Percentiles rank a stretch among this genome's conserved stretches.
These are phyloP conservation scores for Dicycla oo DNA, from an alignment of 2,888 invertebrate species.

Conservation along the genomic window DNA sequence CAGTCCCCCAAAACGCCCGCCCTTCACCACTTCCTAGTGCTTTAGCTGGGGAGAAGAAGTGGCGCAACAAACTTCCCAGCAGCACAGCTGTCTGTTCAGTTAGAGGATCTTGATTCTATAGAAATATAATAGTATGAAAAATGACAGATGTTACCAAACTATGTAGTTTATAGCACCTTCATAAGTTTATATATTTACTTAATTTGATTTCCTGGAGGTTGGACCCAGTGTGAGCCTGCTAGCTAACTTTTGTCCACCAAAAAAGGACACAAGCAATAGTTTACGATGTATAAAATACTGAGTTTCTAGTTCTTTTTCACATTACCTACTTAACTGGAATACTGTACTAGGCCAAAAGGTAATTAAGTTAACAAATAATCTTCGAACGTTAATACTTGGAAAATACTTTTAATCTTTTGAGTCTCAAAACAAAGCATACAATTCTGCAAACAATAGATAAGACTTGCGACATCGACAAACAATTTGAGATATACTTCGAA, in stretches of 20 bases:
- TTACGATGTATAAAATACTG: background rate
- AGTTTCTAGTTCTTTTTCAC: background rate
- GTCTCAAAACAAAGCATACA: constrained; percentile 25
- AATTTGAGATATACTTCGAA: constrained; percentile 36
- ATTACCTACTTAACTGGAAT: background rate
- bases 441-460: constrained; percentile 46
- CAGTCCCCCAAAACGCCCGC: too few relatives aligned
- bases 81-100: too few relatives aligned
- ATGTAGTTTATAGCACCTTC: background rate
- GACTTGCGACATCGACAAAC: constrained; percentile 26
- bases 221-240: background rate
- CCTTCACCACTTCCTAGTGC: too few relatives aligned
- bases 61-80: too few relatives aligned
- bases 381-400: constrained; percentile 37
- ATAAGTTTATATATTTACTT: background rate
- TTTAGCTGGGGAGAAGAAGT: too few relatives aligned
- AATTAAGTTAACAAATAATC: constrained; percentile 26
- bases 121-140: too few relatives aligned
- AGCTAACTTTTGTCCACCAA: background rate
- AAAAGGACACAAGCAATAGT: background rate
- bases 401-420: constrained; percentile 34
- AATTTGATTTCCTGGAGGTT: background rate
- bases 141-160: background rate
- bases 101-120: too few relatives aligned
- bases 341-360: constrained; percentile 4